A percentile compares a stretch with the other conserved stretches of the same genome.
Conservation (phyloP, 2,113 vertebrate genomes). For the Xenotilapia flavipinnis region DNA sequence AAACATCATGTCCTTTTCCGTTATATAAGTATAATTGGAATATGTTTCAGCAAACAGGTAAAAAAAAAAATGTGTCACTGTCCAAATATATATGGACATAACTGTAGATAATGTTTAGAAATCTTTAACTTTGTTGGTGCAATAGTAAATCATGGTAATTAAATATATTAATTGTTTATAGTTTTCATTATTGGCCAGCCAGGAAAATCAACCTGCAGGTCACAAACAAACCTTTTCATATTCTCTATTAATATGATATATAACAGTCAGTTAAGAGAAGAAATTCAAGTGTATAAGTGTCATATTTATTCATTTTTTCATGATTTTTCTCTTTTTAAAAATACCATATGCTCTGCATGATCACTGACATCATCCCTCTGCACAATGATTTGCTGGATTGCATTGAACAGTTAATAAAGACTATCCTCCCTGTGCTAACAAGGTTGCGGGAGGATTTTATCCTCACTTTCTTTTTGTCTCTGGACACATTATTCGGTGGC, state of each 20-base stretch:
- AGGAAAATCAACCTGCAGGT: not conserved
- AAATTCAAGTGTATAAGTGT: not conserved
- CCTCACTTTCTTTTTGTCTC: constrained; percentile 22
- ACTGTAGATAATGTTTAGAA: not conserved
- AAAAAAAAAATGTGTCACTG: not conserved
- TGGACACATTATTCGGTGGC: constrained; percentile 31
- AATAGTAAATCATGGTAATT: not conserved
- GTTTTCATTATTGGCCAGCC: not conserved
- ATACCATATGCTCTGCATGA: not conserved
- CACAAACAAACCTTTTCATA: not conserved
- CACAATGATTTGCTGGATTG: constrained; percentile 12
- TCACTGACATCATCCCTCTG: not conserved
- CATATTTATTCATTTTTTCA: not conserved
- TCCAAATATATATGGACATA: not conserved
- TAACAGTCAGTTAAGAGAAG: not conserved
- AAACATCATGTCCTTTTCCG: not conserved
- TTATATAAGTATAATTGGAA: not conserved
- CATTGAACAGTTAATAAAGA: constrained; percentile 39
- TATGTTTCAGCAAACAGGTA: not conserved
- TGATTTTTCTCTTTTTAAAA: not conserved
- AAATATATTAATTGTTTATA: not conserved
- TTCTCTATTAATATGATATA: not conserved
- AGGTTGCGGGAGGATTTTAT: constrained; percentile 23
- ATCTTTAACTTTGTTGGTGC: not conserved
- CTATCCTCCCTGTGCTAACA: constrained; percentile 9